Conservation (phyloP, 2,888 invertebrate genomes). For the Drosophila suboccidentalis region DNA sequence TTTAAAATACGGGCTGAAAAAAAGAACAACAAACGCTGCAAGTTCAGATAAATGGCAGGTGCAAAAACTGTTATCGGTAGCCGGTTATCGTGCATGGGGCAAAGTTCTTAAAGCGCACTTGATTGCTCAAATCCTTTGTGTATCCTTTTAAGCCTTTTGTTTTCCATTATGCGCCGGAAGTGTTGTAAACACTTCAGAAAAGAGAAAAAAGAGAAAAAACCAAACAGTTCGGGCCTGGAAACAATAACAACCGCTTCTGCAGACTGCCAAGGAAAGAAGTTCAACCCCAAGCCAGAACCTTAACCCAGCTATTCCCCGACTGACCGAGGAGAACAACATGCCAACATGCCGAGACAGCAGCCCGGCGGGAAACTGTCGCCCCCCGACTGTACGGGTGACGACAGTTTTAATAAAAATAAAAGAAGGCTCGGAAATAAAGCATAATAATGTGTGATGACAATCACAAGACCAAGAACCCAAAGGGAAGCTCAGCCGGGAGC, state of each 20-base stretch:
- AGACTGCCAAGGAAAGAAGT: conserved; percentile 28
- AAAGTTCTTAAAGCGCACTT: conserved; percentile 76
- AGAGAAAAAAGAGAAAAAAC: conserved; percentile 20
- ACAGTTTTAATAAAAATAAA: conserved; percentile 66
- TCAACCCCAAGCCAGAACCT: conserved; percentile 22
- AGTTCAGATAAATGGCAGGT: conserved; percentile 57
- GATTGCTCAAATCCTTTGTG: conserved; percentile 82
- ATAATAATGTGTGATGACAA: conserved; percentile 76
- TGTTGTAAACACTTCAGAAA: conserved; percentile 74
- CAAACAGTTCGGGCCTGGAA: conserved; percentile 42
- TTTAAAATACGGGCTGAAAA: conserved; percentile 7
- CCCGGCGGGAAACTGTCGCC: conserved; percentile 47
- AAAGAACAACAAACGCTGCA: conserved; percentile 29
- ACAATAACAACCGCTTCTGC: conserved; percentile 46
- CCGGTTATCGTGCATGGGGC: conserved; percentile 49
- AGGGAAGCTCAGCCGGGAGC: not conserved
- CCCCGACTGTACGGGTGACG: conserved; percentile 33
- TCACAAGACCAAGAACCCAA: conserved; percentile 38
- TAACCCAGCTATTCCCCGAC: conserved; percentile 23
- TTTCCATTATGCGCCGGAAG: conserved; percentile 80
- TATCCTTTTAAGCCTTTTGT: conserved; percentile 82
- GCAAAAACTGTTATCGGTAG: conserved; percentile 70
- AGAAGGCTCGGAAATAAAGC: conserved; percentile 72
- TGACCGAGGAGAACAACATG: conserved; percentile 52
- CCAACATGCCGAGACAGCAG: conserved; percentile 57